Base-by-base conservation (phyloP, 2,797 vertebrate species). In the Spinus pinus region DNA sequence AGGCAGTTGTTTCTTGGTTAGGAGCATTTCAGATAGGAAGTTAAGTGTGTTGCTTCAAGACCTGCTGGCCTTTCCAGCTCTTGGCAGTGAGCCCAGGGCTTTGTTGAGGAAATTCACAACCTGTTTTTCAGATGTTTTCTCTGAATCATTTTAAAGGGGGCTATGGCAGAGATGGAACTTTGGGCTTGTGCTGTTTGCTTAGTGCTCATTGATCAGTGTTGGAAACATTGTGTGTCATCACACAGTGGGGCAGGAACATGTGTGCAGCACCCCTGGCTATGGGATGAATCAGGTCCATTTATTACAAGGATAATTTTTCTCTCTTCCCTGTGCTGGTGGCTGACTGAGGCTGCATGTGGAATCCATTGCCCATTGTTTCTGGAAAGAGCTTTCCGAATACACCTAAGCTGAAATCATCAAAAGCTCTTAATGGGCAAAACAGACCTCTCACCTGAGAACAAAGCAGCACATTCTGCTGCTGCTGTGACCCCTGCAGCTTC, bases 191-290 rank as follows among this genome's bases (percentile, higher is more conserved):
- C 18, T 62, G 8, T 14, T 17, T 64, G 5, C 46, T 13, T 54
- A 14, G 8, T 35, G 23, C 33, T 17, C 6, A 2, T 2, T 72
- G n/a, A 35, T 41, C 0, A 1, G 9, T 60, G 33, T 78, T 42
- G 73, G 49, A 71, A 39, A 30, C 18, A 28, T 14, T 1, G 1
- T n/a, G 21, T 69, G 21, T 73, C 33, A 13, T 77, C 31, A 10
- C 53, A 22, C 13, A 22, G 1, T 0, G 2, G 31, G 12, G 8
- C 11, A 39, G 10, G 30, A 33, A 7, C 1, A 4, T 11, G 5
- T 16, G 16, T 46, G 20, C 25, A 62, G 67, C 28, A 49, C 22
- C 31, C 16, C 23, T 47, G 28, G 8, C 22, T 72, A 56, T 30
- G 46, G 23, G 39, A 15, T 84, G 4, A 37, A 57, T 35, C 27